Evolutionary conservation across 2,113 vertebrate species (phyloP), one percentile per base, ranked within the genome.

Genomic region (Nesogale talazaci): DNA sequence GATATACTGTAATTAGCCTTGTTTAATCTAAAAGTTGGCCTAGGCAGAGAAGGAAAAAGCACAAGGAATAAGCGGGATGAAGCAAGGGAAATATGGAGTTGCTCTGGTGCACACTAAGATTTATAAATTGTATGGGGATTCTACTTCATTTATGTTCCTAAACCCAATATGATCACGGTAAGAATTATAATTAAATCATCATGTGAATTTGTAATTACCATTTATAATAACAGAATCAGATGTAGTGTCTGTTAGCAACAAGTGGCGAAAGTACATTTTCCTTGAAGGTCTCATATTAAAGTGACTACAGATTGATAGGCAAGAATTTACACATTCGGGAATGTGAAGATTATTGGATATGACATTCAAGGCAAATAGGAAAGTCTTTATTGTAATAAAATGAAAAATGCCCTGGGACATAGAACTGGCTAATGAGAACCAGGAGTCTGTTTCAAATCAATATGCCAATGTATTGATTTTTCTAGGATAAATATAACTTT

Each of bases 131-230:
- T 17, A 75, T 19, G 2, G n/a, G 12, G 36, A n/a, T 31, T 59
- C 36, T 61, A 83, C 19, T 87, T 78, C 86, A 77, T 77, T 91
- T 91, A 84, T 34, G 70, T 38, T 79, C 81, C 65, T 46, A 65
- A 92, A 46, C 38, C 70, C 36, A 56, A 1, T 29, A 89, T 85
- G 81, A 72, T 40, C 78, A 91, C 79, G 75, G 23, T 42, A 93
- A 91, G 89, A 63, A 83, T 91, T 91, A 75, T 87, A 96, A 95
- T 95, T 72, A 94, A 96, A 52, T 52, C 46, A 89, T 94, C 29
- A 46, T 72, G 20, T 67, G 36, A 34, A 70, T 92, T 89, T 89
- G 27, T 76, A 91, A 96, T 91, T 89, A 94, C 83, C 82, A 72
- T 88, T 91, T 82, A 86, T 79, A 79, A 57, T 88, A 94, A 89